Evolutionary conservation across 2,888 invertebrate species (phyloP), one percentile per base, ranked within the genome.

Genomic region (Tyria jacobaeae): DNA sequence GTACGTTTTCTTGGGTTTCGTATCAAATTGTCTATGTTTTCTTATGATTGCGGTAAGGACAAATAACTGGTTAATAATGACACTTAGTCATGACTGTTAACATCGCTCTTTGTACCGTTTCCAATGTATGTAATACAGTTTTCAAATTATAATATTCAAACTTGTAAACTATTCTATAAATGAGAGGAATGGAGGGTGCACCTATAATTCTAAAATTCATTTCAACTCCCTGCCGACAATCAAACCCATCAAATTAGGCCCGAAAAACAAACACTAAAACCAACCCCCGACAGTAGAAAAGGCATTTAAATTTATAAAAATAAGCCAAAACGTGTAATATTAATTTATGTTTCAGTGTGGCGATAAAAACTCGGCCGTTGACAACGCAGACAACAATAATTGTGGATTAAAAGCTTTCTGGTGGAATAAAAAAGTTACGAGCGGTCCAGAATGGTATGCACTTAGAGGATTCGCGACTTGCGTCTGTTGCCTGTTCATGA

Each of bases 381-480:
- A 63, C 68, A 64, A 48, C 39, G 54, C 37, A 41, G 51, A 44
- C 62, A 60, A 60, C 60, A 62, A 48, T 68, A 66, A 74, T 71
- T 75, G 77, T 59, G 66, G 68, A 71, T 76, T 76, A 74, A 72
- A 71, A 71, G 70, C 64, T 64, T 65, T 63, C 48, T 61, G 47
- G 50, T 27, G 57, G 57, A 61, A 57, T 71, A 71, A 73, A 74
- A 59, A 71, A 67, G 63, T 74, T 70, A 74, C 63, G 70, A 71
- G 55, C 66, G n/a, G 37, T 47, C 57, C n/a, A 39, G 50, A 25
- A 35, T 62, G 50, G 49, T 64, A 57, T 65, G 71, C 71, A 70
- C 69, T 70, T 66, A 68, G 52, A 53, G 62, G 50, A 59, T 6
- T 64, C 49, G 24, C 44, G 56, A 60, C 59, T 62, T 62, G 24